phyloP scores from a whole-genome alignment of 2,888 invertebrate species.

The Salpingus planirostris region DNA sequence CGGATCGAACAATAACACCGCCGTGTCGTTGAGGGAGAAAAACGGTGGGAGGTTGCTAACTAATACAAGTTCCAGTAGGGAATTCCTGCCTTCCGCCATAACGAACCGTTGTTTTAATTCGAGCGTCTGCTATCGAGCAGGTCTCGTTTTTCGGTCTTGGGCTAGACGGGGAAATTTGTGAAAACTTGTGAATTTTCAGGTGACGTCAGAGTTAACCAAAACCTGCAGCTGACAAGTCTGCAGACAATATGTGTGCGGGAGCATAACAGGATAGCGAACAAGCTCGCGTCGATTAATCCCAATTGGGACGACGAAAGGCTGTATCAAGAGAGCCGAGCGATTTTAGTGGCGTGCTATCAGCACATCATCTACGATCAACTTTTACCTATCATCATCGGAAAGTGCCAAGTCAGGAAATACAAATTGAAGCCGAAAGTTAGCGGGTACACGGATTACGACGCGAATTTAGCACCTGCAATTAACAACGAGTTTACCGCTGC shows the following conservation, averaged over 20 bases:
- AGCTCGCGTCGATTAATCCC: slow-evolving; percentile 39
- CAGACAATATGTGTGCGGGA: slow-evolving; percentile 41
- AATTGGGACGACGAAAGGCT: slow-evolving; percentile 43
- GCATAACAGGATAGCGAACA: slow-evolving; percentile 40
- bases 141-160: slow-evolving; percentile 2
- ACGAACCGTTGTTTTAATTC: slow-evolving; percentile 5
- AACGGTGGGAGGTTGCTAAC: slow-evolving; percentile 6
- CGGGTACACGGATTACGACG: slow-evolving; percentile 36
- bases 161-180: neutral
- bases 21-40: slow-evolving; percentile 8
- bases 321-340: slow-evolving; percentile 41
- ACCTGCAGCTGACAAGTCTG: slow-evolving; percentile 37
- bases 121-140: slow-evolving; percentile 7
- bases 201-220: slow-evolving; percentile 38
- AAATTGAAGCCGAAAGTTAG: slow-evolving; percentile 41
- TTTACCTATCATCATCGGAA: slow-evolving; percentile 60
- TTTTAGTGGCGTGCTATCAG: slow-evolving; percentile 45
- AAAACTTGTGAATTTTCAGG: too few relatives aligned
- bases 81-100: slow-evolving; percentile 5
- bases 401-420: slow-evolving; percentile 34
- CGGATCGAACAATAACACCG: slow-evolving; percentile 6
- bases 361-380: slow-evolving; percentile 67
- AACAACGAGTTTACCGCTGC: slow-evolving; percentile 12
- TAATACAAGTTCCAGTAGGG: too few relatives aligned
- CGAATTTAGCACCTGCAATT: too few relatives aligned